A percentile compares a stretch with the other conserved stretches of the same genome.
Conservation (phyloP, 2,888 invertebrate genomes). For the Athripsodes cinereus region DNA sequence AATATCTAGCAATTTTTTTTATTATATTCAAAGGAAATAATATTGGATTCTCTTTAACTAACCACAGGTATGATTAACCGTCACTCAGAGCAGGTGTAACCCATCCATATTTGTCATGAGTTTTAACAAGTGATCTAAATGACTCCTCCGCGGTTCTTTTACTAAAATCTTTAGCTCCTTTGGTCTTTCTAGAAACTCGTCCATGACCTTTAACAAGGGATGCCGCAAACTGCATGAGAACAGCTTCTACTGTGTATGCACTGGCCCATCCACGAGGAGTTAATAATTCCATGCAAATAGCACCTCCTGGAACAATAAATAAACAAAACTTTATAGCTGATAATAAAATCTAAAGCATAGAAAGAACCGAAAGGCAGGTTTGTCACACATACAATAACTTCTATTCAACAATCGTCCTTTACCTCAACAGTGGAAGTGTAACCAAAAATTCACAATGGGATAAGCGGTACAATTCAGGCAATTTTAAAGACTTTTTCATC, state of each 20-base stretch:
- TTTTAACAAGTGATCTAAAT: constrained; percentile 80
- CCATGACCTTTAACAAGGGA: constrained; percentile 86
- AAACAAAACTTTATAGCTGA: too few relatives aligned
- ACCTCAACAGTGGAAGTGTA: too few relatives aligned
- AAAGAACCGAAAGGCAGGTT: too few relatives aligned
- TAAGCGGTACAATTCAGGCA: too few relatives aligned
- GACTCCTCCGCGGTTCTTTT: constrained; percentile 80
- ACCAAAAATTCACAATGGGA: too few relatives aligned
- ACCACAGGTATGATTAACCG: constrained; percentile 52
- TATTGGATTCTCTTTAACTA: not conserved
- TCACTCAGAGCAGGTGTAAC: constrained; percentile 82
- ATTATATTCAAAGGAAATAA: too few relatives aligned
- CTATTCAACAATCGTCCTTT: too few relatives aligned
- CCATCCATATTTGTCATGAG: constrained; percentile 89
- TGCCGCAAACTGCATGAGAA: constrained; percentile 85
- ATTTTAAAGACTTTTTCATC: too few relatives aligned
- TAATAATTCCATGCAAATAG: constrained; percentile 83
- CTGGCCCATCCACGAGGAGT: constrained; percentile 86
- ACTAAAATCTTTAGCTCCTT: constrained; percentile 72
- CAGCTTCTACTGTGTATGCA: constrained; percentile 81
- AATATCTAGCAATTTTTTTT: too few relatives aligned
- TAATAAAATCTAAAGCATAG: too few relatives aligned
- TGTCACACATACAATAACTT: too few relatives aligned
- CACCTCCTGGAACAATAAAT: constrained; percentile 58
- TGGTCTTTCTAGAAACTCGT: constrained; percentile 70